Evolutionary conservation across 2,888 invertebrate species (phyloP).

Genomic region (Palloptera scutellata): DNA sequence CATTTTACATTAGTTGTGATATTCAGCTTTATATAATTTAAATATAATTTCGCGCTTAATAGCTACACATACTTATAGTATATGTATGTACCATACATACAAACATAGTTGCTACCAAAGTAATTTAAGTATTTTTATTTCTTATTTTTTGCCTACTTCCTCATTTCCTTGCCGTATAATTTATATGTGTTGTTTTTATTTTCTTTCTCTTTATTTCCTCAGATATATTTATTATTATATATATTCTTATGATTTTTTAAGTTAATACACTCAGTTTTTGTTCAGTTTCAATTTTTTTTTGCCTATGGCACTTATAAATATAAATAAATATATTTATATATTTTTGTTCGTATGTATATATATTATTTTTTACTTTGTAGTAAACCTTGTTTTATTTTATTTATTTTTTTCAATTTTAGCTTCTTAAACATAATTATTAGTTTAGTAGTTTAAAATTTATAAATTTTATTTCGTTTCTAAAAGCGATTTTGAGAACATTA

Average conservation of each 20-base stretch:
- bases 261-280: slow-evolving; percentile 26
- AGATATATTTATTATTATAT: slow-evolving; percentile 12
- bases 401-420: slow-evolving; percentile 15
- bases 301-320: slow-evolving; percentile 34
- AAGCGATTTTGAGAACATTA: slow-evolving; percentile 25
- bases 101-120: too few relatives aligned
- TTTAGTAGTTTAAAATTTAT: slow-evolving; percentile 7
- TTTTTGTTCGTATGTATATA: too few relatives aligned
- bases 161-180: too few relatives aligned
- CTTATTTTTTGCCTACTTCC: too few relatives aligned
- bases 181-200: too few relatives aligned
- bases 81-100: too few relatives aligned
- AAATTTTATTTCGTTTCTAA: slow-evolving; percentile 21
- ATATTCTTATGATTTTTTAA: slow-evolving; percentile 6
- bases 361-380: too few relatives aligned
- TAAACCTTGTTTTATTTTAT: slow-evolving; percentile 5
- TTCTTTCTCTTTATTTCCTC: background rate
- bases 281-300: background rate
- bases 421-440: background rate
- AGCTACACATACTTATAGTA: slow-evolving; percentile 23
- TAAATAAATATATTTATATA: too few relatives aligned
- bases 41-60: background rate
- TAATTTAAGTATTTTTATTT: too few relatives aligned
- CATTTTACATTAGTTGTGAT: background rate
- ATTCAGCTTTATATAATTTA: slow-evolving; percentile 10